Evolutionary conservation across 1,140 invertebrate species (phyloP).

Genomic region (Neodiprion virginianus): DNA sequence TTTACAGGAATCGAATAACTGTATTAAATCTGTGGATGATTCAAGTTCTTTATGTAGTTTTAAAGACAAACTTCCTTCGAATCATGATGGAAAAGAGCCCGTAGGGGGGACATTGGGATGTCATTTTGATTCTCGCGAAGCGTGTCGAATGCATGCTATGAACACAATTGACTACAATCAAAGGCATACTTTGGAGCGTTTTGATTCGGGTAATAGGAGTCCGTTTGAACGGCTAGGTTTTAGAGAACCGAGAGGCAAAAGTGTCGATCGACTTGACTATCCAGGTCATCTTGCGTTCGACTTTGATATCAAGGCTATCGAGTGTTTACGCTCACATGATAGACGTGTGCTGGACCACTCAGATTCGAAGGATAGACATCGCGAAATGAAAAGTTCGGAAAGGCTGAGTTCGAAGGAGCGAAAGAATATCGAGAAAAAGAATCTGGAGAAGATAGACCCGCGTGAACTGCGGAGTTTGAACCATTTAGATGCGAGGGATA

Average conservation of each 20-base stretch:
- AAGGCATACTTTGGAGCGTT: conserved; percentile 48
- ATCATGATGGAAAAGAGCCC: conserved; percentile 31
- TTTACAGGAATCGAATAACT: conserved; percentile 43
- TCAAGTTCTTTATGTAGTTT: conserved; percentile 24
- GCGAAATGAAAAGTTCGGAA: conserved; percentile 20
- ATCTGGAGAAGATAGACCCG: conserved; percentile 13
- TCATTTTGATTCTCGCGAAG: conserved; percentile 29
- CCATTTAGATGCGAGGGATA: conserved; percentile 32
- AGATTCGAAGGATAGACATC: conserved; percentile 28
- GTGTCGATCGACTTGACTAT: conserved; percentile 49
- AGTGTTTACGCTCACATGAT: conserved; percentile 41
- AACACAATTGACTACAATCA: conserved; percentile 39
- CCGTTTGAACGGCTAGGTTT: conserved; percentile 39
- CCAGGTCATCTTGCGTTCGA: conserved; percentile 47
- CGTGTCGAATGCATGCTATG: conserved; percentile 3
- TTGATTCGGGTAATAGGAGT: conserved; percentile 45
- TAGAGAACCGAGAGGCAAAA: conserved; percentile 46
- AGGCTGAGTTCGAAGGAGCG: conserved; percentile 9
- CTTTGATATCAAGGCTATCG: conserved; percentile 51
- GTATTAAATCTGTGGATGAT: conserved; percentile 41
- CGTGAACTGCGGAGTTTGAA: conserved; percentile 30
- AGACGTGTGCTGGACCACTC: conserved; percentile 20
- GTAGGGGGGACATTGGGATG: conserved; percentile 39
- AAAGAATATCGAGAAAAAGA: conserved; percentile 27
- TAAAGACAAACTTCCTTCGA: conserved; percentile 31